Conservation (phyloP, 2,797 vertebrate genomes). For the Lagorchestes hirsutus region DNA sequence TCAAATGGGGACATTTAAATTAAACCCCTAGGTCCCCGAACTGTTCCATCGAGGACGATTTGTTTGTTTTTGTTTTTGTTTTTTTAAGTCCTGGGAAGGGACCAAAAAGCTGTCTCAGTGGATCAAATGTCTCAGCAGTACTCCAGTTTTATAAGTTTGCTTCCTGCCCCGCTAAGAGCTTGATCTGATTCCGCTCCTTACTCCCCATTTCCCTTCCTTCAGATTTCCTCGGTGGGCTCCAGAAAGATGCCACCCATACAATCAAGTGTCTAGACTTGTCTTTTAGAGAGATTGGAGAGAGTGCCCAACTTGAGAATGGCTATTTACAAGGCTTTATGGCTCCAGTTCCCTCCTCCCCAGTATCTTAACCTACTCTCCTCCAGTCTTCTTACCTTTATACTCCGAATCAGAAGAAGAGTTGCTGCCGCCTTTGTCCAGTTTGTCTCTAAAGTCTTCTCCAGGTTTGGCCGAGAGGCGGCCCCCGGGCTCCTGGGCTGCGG, state of each 20-base stretch:
- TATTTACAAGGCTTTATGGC: background rate
- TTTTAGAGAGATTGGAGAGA: background rate
- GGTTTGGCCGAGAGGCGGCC: conserved; percentile 90
- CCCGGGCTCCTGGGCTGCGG: conserved; percentile 91
- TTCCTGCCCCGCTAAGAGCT: background rate
- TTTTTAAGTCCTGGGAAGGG: background rate
- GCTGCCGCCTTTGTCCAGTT: conserved; percentile 93
- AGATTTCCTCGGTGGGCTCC: conserved; percentile 37
- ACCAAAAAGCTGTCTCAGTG: background rate
- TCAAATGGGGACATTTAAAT: no score
- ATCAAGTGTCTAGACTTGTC: background rate
- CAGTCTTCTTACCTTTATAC: conserved; percentile 93
- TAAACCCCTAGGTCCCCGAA: background rate
- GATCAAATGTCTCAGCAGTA: background rate
- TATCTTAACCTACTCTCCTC: background rate
- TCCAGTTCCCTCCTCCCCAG: background rate
- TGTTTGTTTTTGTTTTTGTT: background rate
- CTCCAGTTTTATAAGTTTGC: conserved; percentile 70
- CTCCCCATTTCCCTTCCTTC: background rate
- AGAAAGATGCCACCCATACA: background rate
- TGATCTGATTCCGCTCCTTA: background rate
- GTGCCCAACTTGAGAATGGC: background rate
- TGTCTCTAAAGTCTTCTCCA: conserved; percentile 95
- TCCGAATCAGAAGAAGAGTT: conserved; percentile 96
- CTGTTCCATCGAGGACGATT: background rate